Conservation (phyloP, 2,113 vertebrate genomes). For the Struthio camelus region DNA sequence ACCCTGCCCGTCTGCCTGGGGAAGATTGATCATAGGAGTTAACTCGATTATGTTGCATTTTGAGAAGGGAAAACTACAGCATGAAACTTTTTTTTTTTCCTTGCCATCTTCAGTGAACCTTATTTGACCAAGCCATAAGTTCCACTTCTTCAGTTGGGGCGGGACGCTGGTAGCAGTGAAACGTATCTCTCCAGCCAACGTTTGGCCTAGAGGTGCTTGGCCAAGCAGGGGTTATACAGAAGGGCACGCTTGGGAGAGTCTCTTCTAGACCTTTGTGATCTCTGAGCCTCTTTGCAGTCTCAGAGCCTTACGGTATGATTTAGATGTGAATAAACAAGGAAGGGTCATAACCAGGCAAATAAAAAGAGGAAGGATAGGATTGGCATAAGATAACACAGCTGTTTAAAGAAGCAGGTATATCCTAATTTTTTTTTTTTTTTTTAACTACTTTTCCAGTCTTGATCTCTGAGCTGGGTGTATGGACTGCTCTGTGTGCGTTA, state of each 20-base stretch:
- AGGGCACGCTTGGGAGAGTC: not conserved
- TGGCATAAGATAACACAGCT: not conserved
- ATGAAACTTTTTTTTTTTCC: not conserved
- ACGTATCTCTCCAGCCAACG: rapidly evolving
- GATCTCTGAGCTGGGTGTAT: not conserved
- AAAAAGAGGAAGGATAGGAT: not conserved
- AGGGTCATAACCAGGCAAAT: not conserved
- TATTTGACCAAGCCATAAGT: not conserved
- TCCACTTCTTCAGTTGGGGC: not conserved
- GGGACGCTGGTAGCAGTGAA: not conserved
- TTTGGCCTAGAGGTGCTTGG: not conserved
- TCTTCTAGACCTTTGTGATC: not conserved
- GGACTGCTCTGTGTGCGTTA: not conserved
- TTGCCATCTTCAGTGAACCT: not conserved
- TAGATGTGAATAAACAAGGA: not conserved
- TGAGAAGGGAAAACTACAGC: not conserved
- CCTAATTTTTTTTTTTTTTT: not conserved
- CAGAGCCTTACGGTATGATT: not conserved
- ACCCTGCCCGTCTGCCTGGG: not conserved
- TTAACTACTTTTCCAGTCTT: not conserved
- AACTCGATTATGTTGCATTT: not conserved
- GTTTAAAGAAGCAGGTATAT: not conserved
- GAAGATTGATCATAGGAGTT: not conserved
- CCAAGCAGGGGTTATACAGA: not conserved
- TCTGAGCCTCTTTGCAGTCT: not conserved